phyloP scores from a whole-genome alignment of 2,888 invertebrate genomes.

The Penaeus monodon region DNA sequence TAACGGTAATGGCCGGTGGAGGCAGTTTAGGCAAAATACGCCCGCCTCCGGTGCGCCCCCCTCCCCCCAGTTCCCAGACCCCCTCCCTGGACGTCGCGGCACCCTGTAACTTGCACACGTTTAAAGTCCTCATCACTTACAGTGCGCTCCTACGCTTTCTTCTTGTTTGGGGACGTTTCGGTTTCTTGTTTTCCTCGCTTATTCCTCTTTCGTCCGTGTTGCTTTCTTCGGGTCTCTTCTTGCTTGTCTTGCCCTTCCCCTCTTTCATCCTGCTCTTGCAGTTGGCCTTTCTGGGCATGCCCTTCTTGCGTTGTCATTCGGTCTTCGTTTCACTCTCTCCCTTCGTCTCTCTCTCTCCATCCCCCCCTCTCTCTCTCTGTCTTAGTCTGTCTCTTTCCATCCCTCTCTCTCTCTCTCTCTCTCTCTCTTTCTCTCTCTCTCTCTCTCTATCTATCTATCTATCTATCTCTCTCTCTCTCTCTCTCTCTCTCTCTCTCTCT shows the following conservation, averaged over 20 bases:
- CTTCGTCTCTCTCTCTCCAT: neutral
- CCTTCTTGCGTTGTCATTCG: neutral
- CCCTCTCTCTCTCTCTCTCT: conserved; percentile 13
- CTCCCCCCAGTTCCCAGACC: too few relatives aligned
- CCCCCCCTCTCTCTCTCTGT: conserved; percentile 4
- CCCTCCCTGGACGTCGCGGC: too few relatives aligned
- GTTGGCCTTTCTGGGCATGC: neutral
- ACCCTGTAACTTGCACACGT: too few relatives aligned
- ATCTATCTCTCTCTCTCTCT: conserved; percentile 1
- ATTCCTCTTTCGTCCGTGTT: neutral
- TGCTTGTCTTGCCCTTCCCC: neutral
- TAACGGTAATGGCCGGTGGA: too few relatives aligned
- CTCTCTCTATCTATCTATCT: neutral
- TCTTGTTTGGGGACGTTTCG: neutral
- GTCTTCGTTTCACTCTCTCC: neutral
- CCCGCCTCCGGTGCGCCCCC: too few relatives aligned
- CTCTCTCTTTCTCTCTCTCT: neutral
- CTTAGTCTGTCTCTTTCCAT: neutral
- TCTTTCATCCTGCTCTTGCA: neutral
- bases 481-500: conserved; percentile 15
- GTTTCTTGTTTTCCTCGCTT: neutral
- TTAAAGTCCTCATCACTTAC: too few relatives aligned
- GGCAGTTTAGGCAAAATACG: too few relatives aligned
- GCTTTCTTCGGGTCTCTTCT: neutral
- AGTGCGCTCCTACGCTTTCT: too few relatives aligned